Conservation (phyloP, 35 echinoderm and acorn worm genomes). For the Apostichopus japonicus region DNA sequence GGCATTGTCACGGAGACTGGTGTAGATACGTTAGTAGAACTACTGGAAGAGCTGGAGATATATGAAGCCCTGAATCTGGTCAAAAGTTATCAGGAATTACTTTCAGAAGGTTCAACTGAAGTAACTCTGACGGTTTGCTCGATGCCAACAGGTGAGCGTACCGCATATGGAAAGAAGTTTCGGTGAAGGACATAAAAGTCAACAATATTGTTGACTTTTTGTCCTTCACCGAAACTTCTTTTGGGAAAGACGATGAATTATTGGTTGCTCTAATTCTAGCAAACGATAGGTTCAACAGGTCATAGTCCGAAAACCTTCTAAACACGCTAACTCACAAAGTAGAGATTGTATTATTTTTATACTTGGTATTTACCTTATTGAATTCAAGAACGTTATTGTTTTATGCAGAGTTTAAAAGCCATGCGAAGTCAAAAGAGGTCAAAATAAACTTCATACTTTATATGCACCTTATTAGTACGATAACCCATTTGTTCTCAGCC, state of each 20-base stretch:
- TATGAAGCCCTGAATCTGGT: not conserved
- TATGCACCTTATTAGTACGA: too few relatives aligned
- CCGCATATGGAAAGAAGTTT: too few relatives aligned
- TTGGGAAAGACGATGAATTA: too few relatives aligned
- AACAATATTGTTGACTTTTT: not conserved
- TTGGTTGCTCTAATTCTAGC: not conserved
- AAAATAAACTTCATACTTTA: too few relatives aligned
- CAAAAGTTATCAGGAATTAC: not conserved
- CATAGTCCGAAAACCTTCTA: too few relatives aligned
- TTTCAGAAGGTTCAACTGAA: too few relatives aligned
- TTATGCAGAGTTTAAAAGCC: too few relatives aligned
- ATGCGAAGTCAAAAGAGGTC: too few relatives aligned
- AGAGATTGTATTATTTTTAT: not conserved
- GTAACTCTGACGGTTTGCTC: not conserved
- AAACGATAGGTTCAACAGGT: too few relatives aligned
- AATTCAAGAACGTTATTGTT: too few relatives aligned
- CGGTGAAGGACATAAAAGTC: not conserved
- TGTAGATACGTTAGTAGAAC: not conserved
- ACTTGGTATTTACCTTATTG: not conserved
- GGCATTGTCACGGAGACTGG: not conserved
- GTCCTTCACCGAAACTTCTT: not conserved
- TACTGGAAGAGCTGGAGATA: not conserved
- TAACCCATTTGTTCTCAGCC: too few relatives aligned
- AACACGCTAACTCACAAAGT: too few relatives aligned
- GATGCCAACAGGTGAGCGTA: not conserved